phyloP scores from a whole-genome alignment of 2,888 invertebrate genomes.

The Ariolimax columbianus region DNA sequence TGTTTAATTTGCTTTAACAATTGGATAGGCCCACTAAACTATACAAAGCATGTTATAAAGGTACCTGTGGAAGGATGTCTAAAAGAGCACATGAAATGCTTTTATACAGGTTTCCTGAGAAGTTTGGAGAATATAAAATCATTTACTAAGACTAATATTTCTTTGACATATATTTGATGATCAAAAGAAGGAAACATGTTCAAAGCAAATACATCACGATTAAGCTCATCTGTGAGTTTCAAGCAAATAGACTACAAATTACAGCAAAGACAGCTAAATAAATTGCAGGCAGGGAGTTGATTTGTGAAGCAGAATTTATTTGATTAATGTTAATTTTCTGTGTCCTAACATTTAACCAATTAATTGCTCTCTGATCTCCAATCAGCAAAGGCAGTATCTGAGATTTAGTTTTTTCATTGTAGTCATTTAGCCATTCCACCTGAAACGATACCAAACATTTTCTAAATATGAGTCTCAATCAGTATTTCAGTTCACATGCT shows the following conservation, averaged over 20 bases:
- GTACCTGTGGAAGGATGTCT: too few species aligned
- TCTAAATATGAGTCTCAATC: neutral
- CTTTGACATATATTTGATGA: neutral
- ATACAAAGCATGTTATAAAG: too few species aligned
- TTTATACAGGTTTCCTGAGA: too few species aligned
- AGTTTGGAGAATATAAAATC: too few species aligned
- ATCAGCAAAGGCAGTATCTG: conserved; percentile 64
- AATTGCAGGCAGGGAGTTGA: too few species aligned
- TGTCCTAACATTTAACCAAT: conserved; percentile 66
- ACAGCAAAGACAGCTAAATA: neutral
- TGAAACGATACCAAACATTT: conserved; percentile 52
- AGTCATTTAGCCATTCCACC: conserved; percentile 72
- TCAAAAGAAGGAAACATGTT: neutral
- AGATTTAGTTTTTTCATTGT: conserved; percentile 65
- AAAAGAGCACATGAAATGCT: too few species aligned
- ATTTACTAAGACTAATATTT: too few species aligned
- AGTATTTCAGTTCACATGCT: too few species aligned
- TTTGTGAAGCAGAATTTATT: neutral
- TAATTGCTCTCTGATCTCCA: conserved; percentile 56
- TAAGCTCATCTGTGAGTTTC: neutral
- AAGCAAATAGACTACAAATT: neutral
- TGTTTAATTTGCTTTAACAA: too few species aligned
- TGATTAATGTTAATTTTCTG: neutral
- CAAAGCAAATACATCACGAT: neutral
- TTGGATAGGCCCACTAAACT: too few species aligned